Base-by-base conservation (phyloP, 2,797 vertebrate genomes). In the Acanthopagrus latus region DNA sequence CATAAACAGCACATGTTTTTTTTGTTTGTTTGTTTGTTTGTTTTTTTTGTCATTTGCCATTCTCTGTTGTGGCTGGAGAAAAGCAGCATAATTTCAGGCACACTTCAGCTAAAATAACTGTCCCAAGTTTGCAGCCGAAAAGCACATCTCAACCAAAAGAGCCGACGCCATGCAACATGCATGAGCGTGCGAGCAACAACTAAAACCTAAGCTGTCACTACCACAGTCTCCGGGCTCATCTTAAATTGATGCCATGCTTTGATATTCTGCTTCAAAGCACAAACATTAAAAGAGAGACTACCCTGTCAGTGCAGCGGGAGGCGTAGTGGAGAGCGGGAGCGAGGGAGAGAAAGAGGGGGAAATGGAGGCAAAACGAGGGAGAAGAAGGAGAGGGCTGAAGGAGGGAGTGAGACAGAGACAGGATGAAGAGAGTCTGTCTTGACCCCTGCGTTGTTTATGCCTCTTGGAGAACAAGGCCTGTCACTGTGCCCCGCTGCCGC, bases 361-460 rank as follows among this genome's bases (percentile, higher is more conserved):
- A 63, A 63, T 66, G 33, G 70, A 68, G 25, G 54, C 25, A 65
- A 86, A 83, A 77, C n/a, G 64, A 72, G 51, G 74, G 52, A 33
- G 44, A 20, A 70, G 65, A 55, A 51, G 56, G 50, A 60, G 20
- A 33, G 27, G 48, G 48, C 14, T 43, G 52, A n/a, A 10, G n/a
- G 47, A 63, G 62, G 1, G 58, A 43, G 23, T 7, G 29, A 82
- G 76, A 76, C 54, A 69, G 79, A 82, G 74, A 77, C 51, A 76
- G 71, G 74, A 85, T 81, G 81, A 81, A 83, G 84, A 83, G 85
- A 86, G 86, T 84, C 83, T 79, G 69, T 75, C 71, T 80, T 83
- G 82, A 89, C 83, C 82, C 81, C 79, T 85, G 77, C 56, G 87
- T 87, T 90, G 88, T 91, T 90, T 85, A 86, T 89, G 83, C 81